Evolutionary conservation across 2,888 invertebrate species (phyloP), one percentile per base, ranked within the genome.

Genomic region (Cheilosia soror): DNA sequence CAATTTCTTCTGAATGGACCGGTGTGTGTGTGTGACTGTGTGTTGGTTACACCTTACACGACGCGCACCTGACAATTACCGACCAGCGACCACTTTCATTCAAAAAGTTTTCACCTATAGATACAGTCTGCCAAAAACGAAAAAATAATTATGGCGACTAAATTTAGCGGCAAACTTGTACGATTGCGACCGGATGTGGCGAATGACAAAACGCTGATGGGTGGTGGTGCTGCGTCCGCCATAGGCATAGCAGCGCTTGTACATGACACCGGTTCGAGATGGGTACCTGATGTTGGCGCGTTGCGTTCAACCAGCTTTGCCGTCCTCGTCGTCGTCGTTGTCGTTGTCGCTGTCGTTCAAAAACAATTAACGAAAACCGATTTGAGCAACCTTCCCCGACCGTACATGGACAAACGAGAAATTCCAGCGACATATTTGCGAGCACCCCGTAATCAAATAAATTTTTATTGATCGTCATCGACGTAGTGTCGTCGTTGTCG

Each of bases 391-490:
- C 75, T 65, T 77, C 57, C 31, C 44, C 9, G 33, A n/a, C 84
- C 71, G 49, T 84, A 80, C 60, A 75, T 84, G 84, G 80, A 29
- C 44, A 84, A 80, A 84, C 80, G 44, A 80, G 80, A 84, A 84
- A 84, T 84, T 84, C 84, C 80, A 84, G 84, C 75, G 84, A 79
- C 79, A 75, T 80, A 84, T 80, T 80, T 69, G 84, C 69, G 29
- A 66, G 65, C 75, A 66, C 69, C 60, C 73, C 68, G 84, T 76
- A 80, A 75, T 84, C 69, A 75, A 71, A 76, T 80, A 65, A 65
- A 42, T 55, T 71, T 80, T 73, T 75, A 84, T 71, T 75, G 71
- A 79, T 69, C 75, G 69, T 57, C 84, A 71, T 31, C 51, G 44
- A 40, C 51, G 53, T 66, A 53, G 44, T 25, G 29, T 37, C 9